phyloP scores from a whole-genome alignment of 2,888 invertebrate species.

The Cheilosia variabilis region DNA sequence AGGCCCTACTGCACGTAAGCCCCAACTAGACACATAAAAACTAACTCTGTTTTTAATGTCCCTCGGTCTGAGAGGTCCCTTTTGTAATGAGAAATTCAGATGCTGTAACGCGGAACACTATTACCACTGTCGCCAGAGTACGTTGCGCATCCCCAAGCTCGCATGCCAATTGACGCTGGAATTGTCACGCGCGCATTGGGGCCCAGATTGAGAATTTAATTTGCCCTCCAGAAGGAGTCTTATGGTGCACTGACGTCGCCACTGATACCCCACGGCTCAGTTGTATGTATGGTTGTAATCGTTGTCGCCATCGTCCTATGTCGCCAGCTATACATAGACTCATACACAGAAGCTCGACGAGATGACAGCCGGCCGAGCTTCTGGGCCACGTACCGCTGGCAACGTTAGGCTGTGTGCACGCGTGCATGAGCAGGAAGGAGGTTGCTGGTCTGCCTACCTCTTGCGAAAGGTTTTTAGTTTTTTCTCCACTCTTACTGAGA shows the following conservation, averaged over 20 bases:
- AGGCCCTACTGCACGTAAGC: not conserved
- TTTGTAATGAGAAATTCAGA: slow-evolving; percentile 27
- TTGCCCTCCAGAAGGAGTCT: slow-evolving; percentile 40
- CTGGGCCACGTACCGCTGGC: slow-evolving; percentile 32
- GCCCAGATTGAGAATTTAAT: slow-evolving; percentile 50
- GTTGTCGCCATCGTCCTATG: not conserved
- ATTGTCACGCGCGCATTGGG: slow-evolving; percentile 52
- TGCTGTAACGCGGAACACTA: slow-evolving; percentile 25
- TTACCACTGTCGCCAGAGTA: slow-evolving; percentile 38
- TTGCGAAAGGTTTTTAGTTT: not conserved
- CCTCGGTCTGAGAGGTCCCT: not conserved
- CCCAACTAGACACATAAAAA: not conserved
- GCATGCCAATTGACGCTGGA: slow-evolving; percentile 50
- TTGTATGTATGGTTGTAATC: slow-evolving; percentile 4
- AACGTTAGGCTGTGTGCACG: not conserved
- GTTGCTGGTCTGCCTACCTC: slow-evolving; percentile 31
- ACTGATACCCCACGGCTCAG: not conserved
- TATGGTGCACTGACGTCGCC: slow-evolving; percentile 18
- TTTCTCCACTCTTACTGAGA: not conserved
- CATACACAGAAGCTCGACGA: slow-evolving; percentile 41
- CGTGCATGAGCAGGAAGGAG: slow-evolving; percentile 28
- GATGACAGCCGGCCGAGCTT: slow-evolving; percentile 46
- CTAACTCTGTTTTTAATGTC: not conserved
- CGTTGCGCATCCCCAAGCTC: slow-evolving; percentile 13
- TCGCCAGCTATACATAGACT: slow-evolving; percentile 1